phyloP scores from a whole-genome alignment of 1,140 invertebrate genomes.

The Drosophila sechellia region DNA sequence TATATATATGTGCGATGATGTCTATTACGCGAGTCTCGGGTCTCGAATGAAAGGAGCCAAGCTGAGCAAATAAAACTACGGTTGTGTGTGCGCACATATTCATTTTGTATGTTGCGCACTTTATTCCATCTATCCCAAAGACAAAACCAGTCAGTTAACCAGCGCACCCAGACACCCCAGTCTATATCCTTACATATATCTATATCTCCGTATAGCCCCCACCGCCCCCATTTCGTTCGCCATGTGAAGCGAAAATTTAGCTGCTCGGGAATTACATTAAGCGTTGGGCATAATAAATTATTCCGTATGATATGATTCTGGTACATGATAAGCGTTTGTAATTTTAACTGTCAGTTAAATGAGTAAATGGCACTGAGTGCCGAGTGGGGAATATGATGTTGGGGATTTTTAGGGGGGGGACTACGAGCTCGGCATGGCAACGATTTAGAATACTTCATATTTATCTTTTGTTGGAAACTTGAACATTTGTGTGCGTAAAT shows the following conservation, averaged over 20 bases:
- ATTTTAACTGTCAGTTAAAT: constrained; percentile 84
- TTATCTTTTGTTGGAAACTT: constrained; percentile 79
- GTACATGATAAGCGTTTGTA: constrained; percentile 83
- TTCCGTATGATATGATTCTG: constrained; percentile 83
- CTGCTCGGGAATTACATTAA: constrained; percentile 81
- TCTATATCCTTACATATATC: constrained; percentile 11
- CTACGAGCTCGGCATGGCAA: constrained; percentile 50
- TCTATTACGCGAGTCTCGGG: constrained; percentile 60
- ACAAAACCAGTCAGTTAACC: constrained; percentile 68
- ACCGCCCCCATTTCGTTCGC: not conserved
- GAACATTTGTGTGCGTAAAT: constrained; percentile 81
- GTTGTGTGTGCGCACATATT: constrained; percentile 54
- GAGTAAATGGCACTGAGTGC: constrained; percentile 66
- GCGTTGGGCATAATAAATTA: constrained; percentile 82
- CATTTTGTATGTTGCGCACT: constrained; percentile 79
- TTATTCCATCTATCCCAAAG: constrained; percentile 79
- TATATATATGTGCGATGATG: constrained; percentile 30
- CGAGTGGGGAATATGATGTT: constrained; percentile 5
- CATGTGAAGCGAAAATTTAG: constrained; percentile 58
- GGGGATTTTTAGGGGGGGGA: not conserved
- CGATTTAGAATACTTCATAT: constrained; percentile 82
- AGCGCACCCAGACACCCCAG: constrained; percentile 21
- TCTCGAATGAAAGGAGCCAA: constrained; percentile 72
- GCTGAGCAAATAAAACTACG: constrained; percentile 79
- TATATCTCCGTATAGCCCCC: not conserved